Evolutionary conservation across 2,797 vertebrate species (phyloP).

Genomic region (Anableps anableps): DNA sequence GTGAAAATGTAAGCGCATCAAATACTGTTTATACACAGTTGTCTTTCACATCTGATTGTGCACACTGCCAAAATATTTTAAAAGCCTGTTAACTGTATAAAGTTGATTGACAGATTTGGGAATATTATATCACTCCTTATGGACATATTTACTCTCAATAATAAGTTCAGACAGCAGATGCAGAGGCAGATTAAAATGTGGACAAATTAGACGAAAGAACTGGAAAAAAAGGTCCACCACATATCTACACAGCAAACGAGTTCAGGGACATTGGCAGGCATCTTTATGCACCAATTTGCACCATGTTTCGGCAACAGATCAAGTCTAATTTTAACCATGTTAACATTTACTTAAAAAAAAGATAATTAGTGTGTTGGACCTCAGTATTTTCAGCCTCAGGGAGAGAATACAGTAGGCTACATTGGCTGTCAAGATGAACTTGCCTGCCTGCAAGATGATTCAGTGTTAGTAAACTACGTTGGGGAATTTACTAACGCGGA

Average conservation of each 20-base stretch:
- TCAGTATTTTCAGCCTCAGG: not conserved
- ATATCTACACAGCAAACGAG: not conserved
- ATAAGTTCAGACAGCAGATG: not conserved
- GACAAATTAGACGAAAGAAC: not conserved
- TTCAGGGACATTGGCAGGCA: not conserved
- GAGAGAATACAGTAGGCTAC: not conserved
- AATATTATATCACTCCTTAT: not conserved
- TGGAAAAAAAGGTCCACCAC: not conserved
- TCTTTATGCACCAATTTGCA: not conserved
- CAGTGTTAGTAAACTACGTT: not conserved
- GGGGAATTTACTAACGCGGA: not conserved
- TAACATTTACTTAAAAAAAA: not conserved
- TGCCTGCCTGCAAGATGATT: not conserved
- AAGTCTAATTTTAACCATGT: not conserved
- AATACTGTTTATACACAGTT: not conserved
- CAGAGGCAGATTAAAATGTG: slow-evolving; percentile 2
- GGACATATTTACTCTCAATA: not conserved
- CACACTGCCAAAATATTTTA: not conserved
- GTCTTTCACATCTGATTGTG: not conserved
- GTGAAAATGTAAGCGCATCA: not conserved
- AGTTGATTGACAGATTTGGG: not conserved
- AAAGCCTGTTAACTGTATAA: not conserved
- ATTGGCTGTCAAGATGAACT: not conserved
- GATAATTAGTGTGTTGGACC: not conserved
- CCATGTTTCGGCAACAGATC: not conserved